A percentile compares a stretch with the other conserved stretches of the same genome.
These are phyloP conservation scores for Lingula anatina DNA, from an alignment of 2,888 invertebrate species.

Conservation along the genomic window DNA sequence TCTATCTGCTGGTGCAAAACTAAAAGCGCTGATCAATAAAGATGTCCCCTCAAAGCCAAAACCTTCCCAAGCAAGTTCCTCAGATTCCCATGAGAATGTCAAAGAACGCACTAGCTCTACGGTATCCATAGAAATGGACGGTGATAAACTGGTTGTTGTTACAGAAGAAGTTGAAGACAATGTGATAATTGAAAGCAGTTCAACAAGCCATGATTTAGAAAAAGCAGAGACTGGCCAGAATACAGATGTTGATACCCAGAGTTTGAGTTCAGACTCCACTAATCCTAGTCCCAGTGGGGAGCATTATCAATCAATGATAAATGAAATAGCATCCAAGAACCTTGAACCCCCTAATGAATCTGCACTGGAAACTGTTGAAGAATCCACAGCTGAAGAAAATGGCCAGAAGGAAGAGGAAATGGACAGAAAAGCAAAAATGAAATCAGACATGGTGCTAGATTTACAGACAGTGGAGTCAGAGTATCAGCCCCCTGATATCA, in stretches of 20 bases:
- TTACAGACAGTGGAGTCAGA: neutral
- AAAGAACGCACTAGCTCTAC: conserved; percentile 2
- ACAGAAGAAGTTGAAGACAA: conserved; percentile 32
- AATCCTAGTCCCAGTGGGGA: conserved; percentile 27
- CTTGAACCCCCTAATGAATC: neutral
- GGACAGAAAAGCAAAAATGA: neutral
- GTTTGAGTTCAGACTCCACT: conserved; percentile 32
- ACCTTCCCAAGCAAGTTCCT: neutral
- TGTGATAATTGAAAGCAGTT: conserved; percentile 9
- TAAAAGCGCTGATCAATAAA: neutral
- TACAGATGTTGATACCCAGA: conserved; percentile 31
- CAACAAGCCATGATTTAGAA: conserved; percentile 23
- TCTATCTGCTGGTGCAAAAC: neutral
- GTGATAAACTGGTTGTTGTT: conserved; percentile 49
- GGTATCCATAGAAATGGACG: conserved; percentile 52
- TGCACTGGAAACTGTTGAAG: neutral
- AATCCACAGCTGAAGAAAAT: neutral
- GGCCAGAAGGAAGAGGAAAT: neutral
- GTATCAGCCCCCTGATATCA: neutral
- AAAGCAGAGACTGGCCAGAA: conserved; percentile 14
- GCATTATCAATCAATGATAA: conserved; percentile 19
- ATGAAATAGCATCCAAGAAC: conserved; percentile 14
- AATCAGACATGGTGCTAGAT: conserved; percentile 10
- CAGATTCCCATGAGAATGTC: neutral
- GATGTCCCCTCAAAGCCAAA: conserved; percentile 27